Percentiles rank a stretch among this genome's conserved stretches.
Conservation (phyloP, 2,113 vertebrate genomes). For the Festucalex cinctus region DNA sequence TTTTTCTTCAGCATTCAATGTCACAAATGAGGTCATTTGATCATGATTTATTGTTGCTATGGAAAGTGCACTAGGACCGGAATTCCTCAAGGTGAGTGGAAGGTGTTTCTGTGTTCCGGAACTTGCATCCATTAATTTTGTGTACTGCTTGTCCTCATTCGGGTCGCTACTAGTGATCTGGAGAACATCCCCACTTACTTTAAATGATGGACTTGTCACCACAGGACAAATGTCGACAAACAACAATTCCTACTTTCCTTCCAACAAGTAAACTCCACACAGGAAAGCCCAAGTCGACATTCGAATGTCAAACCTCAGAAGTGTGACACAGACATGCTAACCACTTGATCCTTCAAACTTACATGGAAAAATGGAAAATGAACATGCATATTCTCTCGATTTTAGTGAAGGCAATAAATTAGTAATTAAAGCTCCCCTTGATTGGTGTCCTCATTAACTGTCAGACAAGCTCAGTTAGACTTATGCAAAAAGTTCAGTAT, state of each 20-base stretch:
- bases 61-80: background rate
- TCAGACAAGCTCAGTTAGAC: conserved; percentile 4
- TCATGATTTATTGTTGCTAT: background rate
- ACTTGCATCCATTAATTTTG: background rate
- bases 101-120: conserved; percentile 6
- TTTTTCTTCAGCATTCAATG: conserved; percentile 1
- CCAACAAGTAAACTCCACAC: background rate
- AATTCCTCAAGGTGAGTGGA: conserved; percentile 1
- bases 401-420: conserved; percentile 21
- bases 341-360: background rate
- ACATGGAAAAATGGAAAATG: conserved; percentile 13
- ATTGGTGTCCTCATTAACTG: conserved; percentile 3
- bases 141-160: background rate
- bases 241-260: background rate
- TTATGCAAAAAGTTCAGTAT: conserved; percentile 4
- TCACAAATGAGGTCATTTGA: background rate
- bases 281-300: background rate
- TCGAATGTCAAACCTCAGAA: background rate
- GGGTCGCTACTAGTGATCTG: background rate
- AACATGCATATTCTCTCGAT: background rate
- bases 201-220: background rate
- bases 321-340: background rate
- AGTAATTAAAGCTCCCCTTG: conserved; percentile 16
- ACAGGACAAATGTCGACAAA: background rate
- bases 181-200: background rate